Conservation (phyloP, 2,113 vertebrate genomes). For the Phyllopteryx taeniolatus region DNA sequence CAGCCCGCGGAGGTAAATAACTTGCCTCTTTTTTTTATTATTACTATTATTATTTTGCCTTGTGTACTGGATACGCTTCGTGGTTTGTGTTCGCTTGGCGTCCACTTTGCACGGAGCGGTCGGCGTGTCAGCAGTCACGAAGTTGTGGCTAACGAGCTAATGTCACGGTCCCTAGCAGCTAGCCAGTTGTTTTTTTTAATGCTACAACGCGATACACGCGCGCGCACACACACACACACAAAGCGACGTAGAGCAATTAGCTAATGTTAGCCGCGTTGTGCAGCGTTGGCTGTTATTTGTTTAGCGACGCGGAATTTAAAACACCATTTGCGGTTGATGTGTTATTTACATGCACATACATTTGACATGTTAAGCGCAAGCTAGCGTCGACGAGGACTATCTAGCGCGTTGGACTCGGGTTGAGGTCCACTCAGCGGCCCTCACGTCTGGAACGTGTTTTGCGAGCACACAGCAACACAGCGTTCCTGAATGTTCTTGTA, state of each 20-base stretch:
- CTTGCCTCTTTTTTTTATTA: constrained; percentile 56
- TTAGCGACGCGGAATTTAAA: constrained; percentile 17
- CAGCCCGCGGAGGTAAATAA: constrained; percentile 94
- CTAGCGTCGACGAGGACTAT: constrained; percentile 29
- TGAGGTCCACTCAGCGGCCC: constrained; percentile 16
- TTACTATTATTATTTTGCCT: constrained; percentile 13
- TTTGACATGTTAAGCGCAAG: constrained; percentile 41
- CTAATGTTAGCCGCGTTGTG: neutral
- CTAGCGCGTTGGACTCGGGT: constrained; percentile 3
- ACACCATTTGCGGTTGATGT: constrained; percentile 17
- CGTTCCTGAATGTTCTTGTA: constrained; percentile 37
- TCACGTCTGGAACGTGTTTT: constrained; percentile 10
- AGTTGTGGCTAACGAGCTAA: constrained; percentile 69
- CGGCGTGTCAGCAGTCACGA: constrained; percentile 66
- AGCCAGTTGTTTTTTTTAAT: neutral
- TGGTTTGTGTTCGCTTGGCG: constrained; percentile 4
- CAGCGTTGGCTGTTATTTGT: neutral
- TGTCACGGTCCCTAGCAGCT: constrained; percentile 45
- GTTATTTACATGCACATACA: constrained; percentile 13
- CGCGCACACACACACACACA: too few species aligned
- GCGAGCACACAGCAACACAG: constrained; percentile 26
- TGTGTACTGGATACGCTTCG: neutral
- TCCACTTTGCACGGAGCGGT: constrained; percentile 30
- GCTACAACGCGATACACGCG: neutral
- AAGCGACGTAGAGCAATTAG: neutral